These are phyloP conservation scores for Cheilinus undulatus DNA, from an alignment of 2,113 vertebrate species.

Conservation along the genomic window DNA sequence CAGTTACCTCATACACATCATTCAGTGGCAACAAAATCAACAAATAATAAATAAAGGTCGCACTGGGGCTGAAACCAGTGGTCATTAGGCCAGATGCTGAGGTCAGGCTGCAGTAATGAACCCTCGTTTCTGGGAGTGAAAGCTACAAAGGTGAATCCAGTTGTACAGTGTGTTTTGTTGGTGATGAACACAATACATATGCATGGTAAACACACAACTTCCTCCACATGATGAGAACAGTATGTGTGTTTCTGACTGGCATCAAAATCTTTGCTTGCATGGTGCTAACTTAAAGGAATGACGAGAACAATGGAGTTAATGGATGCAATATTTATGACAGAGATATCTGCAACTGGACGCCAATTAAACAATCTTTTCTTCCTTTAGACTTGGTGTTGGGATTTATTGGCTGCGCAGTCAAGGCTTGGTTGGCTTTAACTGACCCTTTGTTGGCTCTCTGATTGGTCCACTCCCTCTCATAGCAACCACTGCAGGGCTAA, in stretches of 20 bases:
- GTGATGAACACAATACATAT: neutral
- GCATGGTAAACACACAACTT: neutral
- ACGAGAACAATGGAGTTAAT: neutral
- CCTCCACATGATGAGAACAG: neutral
- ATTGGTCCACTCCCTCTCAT: too few relatives aligned
- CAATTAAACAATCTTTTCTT: conserved; percentile 1
- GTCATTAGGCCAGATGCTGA: conserved; percentile 55
- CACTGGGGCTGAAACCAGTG: conserved; percentile 50
- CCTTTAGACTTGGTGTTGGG: neutral
- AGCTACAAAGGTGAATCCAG: conserved; percentile 47
- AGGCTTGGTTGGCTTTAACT: conserved; percentile 3
- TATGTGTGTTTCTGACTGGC: conserved; percentile 1
- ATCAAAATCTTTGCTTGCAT: conserved; percentile 41
- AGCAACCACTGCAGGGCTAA: too few relatives aligned
- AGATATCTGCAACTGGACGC: neutral
- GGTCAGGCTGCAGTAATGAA: conserved; percentile 87
- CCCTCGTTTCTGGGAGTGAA: conserved; percentile 83
- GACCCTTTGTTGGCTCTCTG: too few relatives aligned
- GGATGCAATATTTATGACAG: neutral
- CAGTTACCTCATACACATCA: conserved; percentile 19
- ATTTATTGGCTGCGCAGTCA: neutral
- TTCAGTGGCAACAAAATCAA: conserved; percentile 51
- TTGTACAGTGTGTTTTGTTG: conserved; percentile 14
- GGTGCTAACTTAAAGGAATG: conserved; percentile 39
- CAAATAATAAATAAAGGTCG: conserved; percentile 45